Evolutionary conservation across 2,113 vertebrate genomes (phyloP).

Genomic region (Thalassoma bifasciatum): DNA sequence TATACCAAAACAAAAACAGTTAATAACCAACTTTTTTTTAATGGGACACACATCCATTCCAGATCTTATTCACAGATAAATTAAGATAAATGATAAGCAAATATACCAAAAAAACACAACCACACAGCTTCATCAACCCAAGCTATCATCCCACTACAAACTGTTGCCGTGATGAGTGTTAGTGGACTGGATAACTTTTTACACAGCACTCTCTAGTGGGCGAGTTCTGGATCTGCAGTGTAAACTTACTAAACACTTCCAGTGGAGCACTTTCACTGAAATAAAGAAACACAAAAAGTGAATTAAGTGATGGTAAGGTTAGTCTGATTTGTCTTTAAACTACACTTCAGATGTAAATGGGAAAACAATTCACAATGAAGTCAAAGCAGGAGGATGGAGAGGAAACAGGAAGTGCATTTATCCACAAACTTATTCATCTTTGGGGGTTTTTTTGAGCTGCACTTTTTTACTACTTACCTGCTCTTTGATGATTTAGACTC

Average conservation of each 20-base stretch:
- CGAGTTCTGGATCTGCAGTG: conserved; percentile 62
- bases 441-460: conserved; percentile 1
- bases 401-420: conserved; percentile 14
- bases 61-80: conserved; percentile 59
- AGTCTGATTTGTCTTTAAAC: conserved; percentile 2
- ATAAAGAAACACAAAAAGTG: not conserved
- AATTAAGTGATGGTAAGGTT: conserved; percentile 7
- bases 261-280: conserved; percentile 42
- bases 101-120: conserved; percentile 48
- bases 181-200: conserved; percentile 38
- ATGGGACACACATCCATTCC: conserved; percentile 48
- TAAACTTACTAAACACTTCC: conserved; percentile 53
- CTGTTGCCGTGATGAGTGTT: conserved; percentile 11
- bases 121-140: conserved; percentile 27
- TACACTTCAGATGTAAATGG: conserved; percentile 16
- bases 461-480: not conserved
- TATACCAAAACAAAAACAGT: conserved; percentile 55
- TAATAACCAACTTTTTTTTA: conserved; percentile 36
- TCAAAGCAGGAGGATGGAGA: conserved; percentile 21
- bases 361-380: not conserved
- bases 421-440: not conserved
- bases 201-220: conserved; percentile 78
- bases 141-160: conserved; percentile 8
- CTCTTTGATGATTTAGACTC: not conserved
- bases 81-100: conserved; percentile 48